Evolutionary conservation across 2,888 invertebrate genomes (phyloP).

Genomic region (Meloe dianella): DNA sequence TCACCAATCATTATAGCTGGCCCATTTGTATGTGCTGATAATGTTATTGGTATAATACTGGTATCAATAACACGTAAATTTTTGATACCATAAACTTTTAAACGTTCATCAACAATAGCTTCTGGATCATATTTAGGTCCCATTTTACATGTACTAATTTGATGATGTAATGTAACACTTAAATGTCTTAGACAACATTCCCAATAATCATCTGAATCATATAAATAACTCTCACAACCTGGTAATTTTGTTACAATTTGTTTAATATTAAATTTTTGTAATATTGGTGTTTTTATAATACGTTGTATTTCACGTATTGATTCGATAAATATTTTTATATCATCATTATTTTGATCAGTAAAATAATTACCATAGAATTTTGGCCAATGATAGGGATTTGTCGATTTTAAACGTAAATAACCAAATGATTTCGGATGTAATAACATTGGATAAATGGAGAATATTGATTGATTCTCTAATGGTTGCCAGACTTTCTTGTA

Average conservation of each 20-base stretch:
- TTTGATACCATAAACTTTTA: slow-evolving; percentile 61
- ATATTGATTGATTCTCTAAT: slow-evolving; percentile 57
- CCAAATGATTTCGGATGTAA: slow-evolving; percentile 76
- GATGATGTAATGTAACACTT: slow-evolving; percentile 60
- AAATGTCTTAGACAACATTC: slow-evolving; percentile 59
- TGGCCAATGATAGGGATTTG: slow-evolving; percentile 74
- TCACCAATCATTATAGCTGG: slow-evolving; percentile 62
- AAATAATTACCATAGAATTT: slow-evolving; percentile 81
- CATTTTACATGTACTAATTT: slow-evolving; percentile 63
- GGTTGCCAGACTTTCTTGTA: slow-evolving; percentile 65
- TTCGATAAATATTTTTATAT: slow-evolving; percentile 51
- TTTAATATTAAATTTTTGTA: slow-evolving; percentile 58
- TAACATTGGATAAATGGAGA: slow-evolving; percentile 51
- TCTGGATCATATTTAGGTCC: slow-evolving; percentile 59
- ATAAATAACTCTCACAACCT: slow-evolving; percentile 57
- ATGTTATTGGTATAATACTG: slow-evolving; percentile 62
- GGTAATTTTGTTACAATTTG: slow-evolving; percentile 60
- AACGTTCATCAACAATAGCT: slow-evolving; percentile 63
- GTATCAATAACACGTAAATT: slow-evolving; percentile 62
- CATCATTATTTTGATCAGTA: slow-evolving; percentile 65
- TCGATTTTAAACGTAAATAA: slow-evolving; percentile 68
- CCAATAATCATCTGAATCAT: slow-evolving; percentile 60
- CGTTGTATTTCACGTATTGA: slow-evolving; percentile 61
- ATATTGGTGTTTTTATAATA: slow-evolving; percentile 59
- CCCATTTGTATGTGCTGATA: slow-evolving; percentile 61